Evolutionary conservation across 2,888 invertebrate species (phyloP), one percentile per base, ranked within the genome.

Genomic region (Daptonema setosum): DNA sequence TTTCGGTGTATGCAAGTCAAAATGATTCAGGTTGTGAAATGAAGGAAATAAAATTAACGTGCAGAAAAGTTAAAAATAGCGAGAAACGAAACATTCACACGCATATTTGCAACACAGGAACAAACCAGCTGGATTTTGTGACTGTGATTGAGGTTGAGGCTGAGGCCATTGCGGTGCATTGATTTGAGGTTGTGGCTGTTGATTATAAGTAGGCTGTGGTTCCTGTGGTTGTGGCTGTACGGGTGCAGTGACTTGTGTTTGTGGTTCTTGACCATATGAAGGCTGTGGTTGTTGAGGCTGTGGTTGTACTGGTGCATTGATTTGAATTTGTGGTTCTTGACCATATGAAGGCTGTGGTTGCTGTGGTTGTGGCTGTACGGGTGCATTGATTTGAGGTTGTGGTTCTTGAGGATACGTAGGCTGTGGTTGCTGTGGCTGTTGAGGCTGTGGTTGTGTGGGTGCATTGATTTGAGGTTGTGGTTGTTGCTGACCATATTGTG

Each of bases 251-350:
- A 17, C 8, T 35, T 8, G 35, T 35, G 35, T 17, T 11, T 11
- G 8, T 35, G 35, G 35, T 8, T 8, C 17, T 35, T 35, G 35
- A 8, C 35, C 35, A 17, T 35, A 35, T 17, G 35, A 35, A 8
- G 51, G 54, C 47, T 17, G 55, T 56, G 20, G 59, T 57, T 47
- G 56, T 55, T 28, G 53, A n/a, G n/a, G 47, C 50, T 25, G 55
- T 17, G 17, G 55, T 57, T 51, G 55, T 43, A 11, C 54, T 50
- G 30, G 35, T 11, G 17, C 25, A 3, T 47, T 22, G n/a, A 5
- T 20, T 25, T 1, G 26, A 1, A 1, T 25, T 3, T 53, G 50
- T 22, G 20, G 50, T 28, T 50, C 8, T 17, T 3, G 30, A 24
- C 28, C 52, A 20, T 25, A 25, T 5, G 26, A n/a, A 2, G 51